These are phyloP conservation scores for Phoxinus dragarum DNA, from an alignment of 2,797 vertebrate genomes.

Conservation along the genomic window DNA sequence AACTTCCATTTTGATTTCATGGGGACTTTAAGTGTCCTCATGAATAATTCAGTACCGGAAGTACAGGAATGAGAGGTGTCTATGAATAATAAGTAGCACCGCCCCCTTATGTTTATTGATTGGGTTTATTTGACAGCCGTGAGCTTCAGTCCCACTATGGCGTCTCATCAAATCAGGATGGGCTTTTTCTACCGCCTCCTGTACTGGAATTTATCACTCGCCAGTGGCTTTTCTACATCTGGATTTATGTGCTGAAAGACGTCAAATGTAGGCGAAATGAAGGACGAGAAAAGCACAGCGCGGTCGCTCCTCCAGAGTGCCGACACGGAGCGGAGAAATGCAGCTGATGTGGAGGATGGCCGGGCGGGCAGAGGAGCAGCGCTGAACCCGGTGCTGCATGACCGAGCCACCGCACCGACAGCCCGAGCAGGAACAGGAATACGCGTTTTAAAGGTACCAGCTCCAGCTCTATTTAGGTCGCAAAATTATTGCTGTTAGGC, in stretches of 20 bases:
- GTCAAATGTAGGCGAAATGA: slow-evolving; percentile 77
- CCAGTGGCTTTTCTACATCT: slow-evolving; percentile 62
- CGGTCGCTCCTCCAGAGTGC: slow-evolving; percentile 61
- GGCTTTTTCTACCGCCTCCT: slow-evolving; percentile 65
- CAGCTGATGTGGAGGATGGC: slow-evolving; percentile 73
- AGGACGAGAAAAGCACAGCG: slow-evolving; percentile 73
- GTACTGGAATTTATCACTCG: slow-evolving; percentile 72
- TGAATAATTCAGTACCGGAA: slow-evolving; percentile 61
- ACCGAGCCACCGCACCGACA: slow-evolving; percentile 69
- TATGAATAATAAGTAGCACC: slow-evolving; percentile 69
- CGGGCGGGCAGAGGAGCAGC: slow-evolving; percentile 76
- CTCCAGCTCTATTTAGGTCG: not conserved
- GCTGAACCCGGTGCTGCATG: slow-evolving; percentile 74
- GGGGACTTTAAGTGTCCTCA: slow-evolving; percentile 10
- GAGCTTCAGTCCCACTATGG: slow-evolving; percentile 76
- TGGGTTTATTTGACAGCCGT: slow-evolving; percentile 70
- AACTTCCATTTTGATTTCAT: no score
- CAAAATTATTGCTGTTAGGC: not conserved
- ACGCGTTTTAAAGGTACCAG: slow-evolving; percentile 80
- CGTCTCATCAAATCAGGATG: slow-evolving; percentile 74
- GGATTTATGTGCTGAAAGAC: slow-evolving; percentile 55
- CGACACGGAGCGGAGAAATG: slow-evolving; percentile 68
- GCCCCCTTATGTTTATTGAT: slow-evolving; percentile 80
- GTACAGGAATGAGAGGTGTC: slow-evolving; percentile 57
- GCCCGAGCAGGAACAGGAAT: slow-evolving; percentile 77